Conservation (phyloP, 2,888 invertebrate genomes). For the Troides oblongomaculatus region DNA sequence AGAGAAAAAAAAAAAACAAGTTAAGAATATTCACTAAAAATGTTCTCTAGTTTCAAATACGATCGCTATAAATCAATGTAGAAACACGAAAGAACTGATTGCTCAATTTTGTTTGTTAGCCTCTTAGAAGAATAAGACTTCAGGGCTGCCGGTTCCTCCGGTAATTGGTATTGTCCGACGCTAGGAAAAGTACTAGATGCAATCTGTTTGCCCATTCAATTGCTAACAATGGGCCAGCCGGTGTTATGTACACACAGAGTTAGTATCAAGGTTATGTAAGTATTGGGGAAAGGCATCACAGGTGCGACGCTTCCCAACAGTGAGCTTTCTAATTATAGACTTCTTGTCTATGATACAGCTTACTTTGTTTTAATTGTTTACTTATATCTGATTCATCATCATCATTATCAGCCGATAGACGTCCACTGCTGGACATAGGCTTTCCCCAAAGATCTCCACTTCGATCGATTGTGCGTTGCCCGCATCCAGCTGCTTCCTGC, state of each 20-base stretch:
- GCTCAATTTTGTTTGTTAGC: conserved; percentile 19
- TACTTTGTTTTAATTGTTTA: conserved; percentile 3
- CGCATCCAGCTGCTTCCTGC: too few species aligned
- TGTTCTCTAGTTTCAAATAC: not conserved
- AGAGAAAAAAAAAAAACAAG: too few species aligned
- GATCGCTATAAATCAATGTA: not conserved
- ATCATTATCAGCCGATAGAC: too few species aligned
- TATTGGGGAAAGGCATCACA: conserved; percentile 22
- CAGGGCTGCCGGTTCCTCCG: conserved; percentile 12
- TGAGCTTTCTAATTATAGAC: conserved; percentile 12
- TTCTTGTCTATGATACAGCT: not conserved
- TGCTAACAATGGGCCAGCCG: conserved; percentile 37
- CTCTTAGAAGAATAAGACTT: conserved; percentile 23
- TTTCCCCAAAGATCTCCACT: too few species aligned
- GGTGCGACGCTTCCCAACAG: conserved; percentile 10
- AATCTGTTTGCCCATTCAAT: conserved; percentile 39
- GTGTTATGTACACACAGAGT: conserved; percentile 36
- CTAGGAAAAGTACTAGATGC: conserved; percentile 37
- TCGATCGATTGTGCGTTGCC: too few species aligned
- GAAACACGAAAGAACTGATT: conserved; percentile 19
- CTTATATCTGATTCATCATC: not conserved
- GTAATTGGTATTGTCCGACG: conserved; percentile 31
- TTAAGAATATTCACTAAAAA: too few species aligned
- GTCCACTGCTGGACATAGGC: too few species aligned
- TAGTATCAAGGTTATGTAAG: conserved; percentile 37